phyloP scores from a whole-genome alignment of 2,888 invertebrate genomes.

The Sarcophaga subvicina region DNA sequence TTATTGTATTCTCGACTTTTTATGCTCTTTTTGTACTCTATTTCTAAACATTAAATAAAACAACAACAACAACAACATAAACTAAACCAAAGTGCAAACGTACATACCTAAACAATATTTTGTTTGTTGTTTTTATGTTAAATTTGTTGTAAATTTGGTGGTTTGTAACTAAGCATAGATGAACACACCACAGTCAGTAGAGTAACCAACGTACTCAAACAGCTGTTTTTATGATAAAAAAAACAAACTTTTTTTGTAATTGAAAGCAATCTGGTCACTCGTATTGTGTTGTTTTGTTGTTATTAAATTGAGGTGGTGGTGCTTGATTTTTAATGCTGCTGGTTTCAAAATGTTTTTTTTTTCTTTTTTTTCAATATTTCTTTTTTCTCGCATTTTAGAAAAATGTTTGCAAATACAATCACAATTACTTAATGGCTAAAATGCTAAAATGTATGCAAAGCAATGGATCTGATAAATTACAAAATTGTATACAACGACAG shows the following conservation, averaged over 20 bases:
- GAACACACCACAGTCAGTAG: no score
- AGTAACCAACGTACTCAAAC: no score
- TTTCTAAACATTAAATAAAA: slow-evolving; percentile 31
- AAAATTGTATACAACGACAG: background rate
- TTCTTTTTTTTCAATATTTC: slow-evolving; percentile 33
- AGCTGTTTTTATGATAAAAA: no score
- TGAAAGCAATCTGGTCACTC: background rate
- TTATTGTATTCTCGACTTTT: background rate
- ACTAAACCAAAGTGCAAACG: background rate
- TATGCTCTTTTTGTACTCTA: slow-evolving; percentile 20
- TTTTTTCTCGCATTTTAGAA: background rate
- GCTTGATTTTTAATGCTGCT: slow-evolving; percentile 27
- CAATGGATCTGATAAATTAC: slow-evolving; percentile 45
- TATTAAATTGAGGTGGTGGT: slow-evolving; percentile 19
- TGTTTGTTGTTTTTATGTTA: background rate
- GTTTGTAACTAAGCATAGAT: background rate
- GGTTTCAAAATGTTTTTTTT: slow-evolving; percentile 37
- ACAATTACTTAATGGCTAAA: slow-evolving; percentile 52
- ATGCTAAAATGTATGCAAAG: background rate
- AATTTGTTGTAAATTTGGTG: no score
- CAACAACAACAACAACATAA: slow-evolving; percentile 23
- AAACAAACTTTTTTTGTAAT: no score
- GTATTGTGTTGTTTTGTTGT: background rate
- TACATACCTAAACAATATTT: background rate
- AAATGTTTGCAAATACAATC: slow-evolving; percentile 59